These are phyloP conservation scores for Plecturocebus donacophilus DNA, from an alignment of 2,113 vertebrate genomes.

Conservation along the genomic window DNA sequence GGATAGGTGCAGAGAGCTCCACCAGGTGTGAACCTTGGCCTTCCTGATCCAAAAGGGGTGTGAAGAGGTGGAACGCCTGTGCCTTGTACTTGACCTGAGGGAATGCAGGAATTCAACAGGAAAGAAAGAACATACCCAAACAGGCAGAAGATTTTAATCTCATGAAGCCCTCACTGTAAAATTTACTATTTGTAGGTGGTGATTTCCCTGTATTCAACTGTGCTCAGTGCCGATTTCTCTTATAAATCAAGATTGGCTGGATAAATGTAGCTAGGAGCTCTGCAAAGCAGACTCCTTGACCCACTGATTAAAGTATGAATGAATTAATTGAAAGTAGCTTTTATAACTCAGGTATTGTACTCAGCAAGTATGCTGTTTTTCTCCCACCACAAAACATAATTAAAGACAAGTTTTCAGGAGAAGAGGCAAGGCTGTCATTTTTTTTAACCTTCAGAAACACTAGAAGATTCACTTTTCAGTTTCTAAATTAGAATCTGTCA, in stretches of 20 bases:
- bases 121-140: background rate
- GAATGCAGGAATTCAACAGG: background rate
- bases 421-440: conserved; percentile 22
- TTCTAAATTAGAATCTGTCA: conserved; percentile 70
- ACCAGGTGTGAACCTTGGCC: background rate
- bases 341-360: conserved; percentile 16
- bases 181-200: background rate
- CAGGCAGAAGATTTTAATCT: background rate
- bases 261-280: background rate
- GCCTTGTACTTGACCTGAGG: background rate
- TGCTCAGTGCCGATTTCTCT: background rate
- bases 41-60: background rate
- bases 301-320: background rate
- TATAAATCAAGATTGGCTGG: background rate
- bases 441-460: conserved; percentile 45
- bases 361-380: background rate
- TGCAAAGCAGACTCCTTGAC: background rate
- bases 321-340: conserved; percentile 43
- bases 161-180: background rate
- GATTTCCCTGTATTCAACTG: background rate
- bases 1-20: background rate
- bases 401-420: conserved; percentile 36
- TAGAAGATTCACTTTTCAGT: conserved; percentile 46
- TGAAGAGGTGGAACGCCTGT: too few relatives aligned
- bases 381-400: background rate